These are phyloP conservation scores for Onychostoma macrolepis DNA, from an alignment of 2,113 vertebrate species.

Conservation along the genomic window DNA sequence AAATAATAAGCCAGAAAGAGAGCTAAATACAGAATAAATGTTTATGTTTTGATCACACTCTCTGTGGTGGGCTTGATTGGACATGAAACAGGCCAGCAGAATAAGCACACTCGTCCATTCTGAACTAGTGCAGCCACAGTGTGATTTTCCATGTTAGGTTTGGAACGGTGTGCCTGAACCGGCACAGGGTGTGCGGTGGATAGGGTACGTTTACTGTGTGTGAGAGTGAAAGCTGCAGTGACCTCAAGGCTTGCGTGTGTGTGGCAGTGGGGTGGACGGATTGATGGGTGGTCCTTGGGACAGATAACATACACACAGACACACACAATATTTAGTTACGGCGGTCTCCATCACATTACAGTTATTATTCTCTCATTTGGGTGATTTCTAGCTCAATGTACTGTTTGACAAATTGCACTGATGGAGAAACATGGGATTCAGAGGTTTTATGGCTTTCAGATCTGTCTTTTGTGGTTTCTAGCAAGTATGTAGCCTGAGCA, in stretches of 20 bases:
- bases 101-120: constrained; percentile 27
- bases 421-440: constrained; percentile 54
- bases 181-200: constrained; percentile 12
- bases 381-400: constrained; percentile 62
- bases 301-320: constrained; percentile 49
- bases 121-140: constrained; percentile 2
- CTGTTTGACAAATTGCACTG: constrained; percentile 71
- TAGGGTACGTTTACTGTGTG: constrained; percentile 22
- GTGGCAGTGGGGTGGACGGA: constrained; percentile 53
- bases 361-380: constrained; percentile 70
- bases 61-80: constrained; percentile 71
- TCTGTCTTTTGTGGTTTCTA: constrained; percentile 44
- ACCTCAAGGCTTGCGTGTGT: constrained; percentile 17
- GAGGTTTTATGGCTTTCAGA: constrained; percentile 62
- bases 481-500: constrained; percentile 10
- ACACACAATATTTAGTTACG: constrained; percentile 63
- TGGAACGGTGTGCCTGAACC: constrained; percentile 26
- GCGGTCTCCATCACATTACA: constrained; percentile 59
- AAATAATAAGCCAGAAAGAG: constrained; percentile 58
- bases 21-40: constrained; percentile 44
- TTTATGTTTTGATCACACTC: constrained; percentile 53
- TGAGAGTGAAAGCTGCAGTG: constrained; percentile 18
- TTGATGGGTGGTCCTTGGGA: constrained; percentile 72
- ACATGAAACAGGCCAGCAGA: constrained; percentile 67
- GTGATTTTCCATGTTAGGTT: constrained; percentile 44